phyloP scores from a whole-genome alignment of 2,113 vertebrate genomes.

The Pyxicephalus adspersus region DNA sequence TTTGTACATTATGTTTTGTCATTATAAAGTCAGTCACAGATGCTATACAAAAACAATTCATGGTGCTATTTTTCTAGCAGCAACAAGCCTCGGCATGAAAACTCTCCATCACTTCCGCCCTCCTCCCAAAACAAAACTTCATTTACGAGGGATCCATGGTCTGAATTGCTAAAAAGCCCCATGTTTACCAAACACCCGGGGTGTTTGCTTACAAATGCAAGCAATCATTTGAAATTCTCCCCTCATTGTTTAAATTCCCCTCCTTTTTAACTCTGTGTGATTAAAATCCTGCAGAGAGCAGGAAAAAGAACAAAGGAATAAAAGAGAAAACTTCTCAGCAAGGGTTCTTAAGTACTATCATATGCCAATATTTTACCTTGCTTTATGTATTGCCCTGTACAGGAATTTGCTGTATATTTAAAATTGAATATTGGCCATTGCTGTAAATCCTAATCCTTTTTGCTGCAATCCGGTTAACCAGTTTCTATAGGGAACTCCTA shows the following conservation, averaged over 20 bases:
- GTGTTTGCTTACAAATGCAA: slow-evolving; percentile 36
- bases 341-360: background rate
- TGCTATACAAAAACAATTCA: background rate
- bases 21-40: slow-evolving; percentile 5
- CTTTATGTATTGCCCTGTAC: background rate
- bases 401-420: background rate
- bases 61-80: background rate
- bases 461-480: background rate
- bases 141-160: slow-evolving; percentile 20
- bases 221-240: slow-evolving; percentile 11
- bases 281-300: slow-evolving; percentile 38
- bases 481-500: background rate
- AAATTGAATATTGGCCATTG: background rate
- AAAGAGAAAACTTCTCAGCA: slow-evolving; percentile 22
- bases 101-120: background rate
- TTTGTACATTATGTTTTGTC: background rate
- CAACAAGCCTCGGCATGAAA: slow-evolving; percentile 24
- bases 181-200: slow-evolving; percentile 51
- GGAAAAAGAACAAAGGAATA: background rate
- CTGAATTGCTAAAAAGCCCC: slow-evolving; percentile 17
- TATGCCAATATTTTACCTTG: background rate
- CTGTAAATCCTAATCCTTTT: background rate
- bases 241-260: slow-evolving; percentile 11
- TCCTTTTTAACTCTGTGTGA: slow-evolving; percentile 42
- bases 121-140: slow-evolving; percentile 6